phyloP scores from a whole-genome alignment of 2,888 invertebrate species.

The Aphrophora alni region DNA sequence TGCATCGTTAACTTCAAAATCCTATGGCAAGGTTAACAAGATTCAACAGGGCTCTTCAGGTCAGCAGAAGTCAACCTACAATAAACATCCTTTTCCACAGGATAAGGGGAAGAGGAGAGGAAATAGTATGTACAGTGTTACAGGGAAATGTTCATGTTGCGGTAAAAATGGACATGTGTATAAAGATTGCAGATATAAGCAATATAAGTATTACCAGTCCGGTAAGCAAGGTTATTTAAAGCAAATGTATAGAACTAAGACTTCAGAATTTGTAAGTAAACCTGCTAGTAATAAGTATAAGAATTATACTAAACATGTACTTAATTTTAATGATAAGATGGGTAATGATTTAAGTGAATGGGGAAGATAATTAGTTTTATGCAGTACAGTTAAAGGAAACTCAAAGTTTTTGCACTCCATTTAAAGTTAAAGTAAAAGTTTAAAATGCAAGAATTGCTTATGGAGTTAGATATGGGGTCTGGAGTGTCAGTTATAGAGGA shows the following conservation, averaged over 20 bases:
- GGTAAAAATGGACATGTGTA: background rate
- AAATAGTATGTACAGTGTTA: background rate
- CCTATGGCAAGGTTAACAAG: background rate
- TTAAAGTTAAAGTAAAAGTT: background rate
- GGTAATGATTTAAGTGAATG: background rate
- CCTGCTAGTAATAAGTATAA: background rate
- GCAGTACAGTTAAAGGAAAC: background rate
- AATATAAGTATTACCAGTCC: background rate
- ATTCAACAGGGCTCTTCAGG: background rate
- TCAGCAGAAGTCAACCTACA: background rate
- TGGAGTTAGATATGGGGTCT: constrained; percentile 24
- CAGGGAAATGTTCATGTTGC: background rate
- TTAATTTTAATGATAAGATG: background rate
- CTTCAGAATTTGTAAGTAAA: background rate
- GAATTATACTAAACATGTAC: background rate
- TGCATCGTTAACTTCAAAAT: background rate
- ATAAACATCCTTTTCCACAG: background rate
- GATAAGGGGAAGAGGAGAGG: background rate
- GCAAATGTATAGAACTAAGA: background rate
- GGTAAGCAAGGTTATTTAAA: background rate
- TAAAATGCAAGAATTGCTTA: background rate
- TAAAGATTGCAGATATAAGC: too few species aligned
- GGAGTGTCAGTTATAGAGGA: background rate
- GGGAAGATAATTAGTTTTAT: background rate
- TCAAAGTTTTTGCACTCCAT: background rate